Conservation (phyloP, 1,140 invertebrate species). For the Anagrus nilaparvatae region DNA sequence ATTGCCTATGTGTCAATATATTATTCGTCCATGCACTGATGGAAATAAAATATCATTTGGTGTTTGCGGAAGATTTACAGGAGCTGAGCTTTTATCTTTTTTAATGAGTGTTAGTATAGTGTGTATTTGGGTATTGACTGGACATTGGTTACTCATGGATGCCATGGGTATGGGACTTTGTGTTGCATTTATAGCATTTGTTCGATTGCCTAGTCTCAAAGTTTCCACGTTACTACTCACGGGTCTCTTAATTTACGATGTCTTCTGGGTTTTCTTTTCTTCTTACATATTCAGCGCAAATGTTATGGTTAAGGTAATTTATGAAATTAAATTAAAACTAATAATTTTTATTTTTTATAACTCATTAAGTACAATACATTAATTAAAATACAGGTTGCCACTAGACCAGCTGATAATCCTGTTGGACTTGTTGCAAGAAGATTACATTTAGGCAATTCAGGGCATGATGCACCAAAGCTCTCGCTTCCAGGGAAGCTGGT, state of each 20-base stretch:
- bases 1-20: conserved; percentile 94
- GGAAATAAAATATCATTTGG: conserved; percentile 85
- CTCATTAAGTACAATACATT: conserved; percentile 1
- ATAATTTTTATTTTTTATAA: conserved; percentile 3
- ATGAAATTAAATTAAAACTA: background rate
- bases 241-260: conserved; percentile 91
- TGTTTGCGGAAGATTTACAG: conserved; percentile 80
- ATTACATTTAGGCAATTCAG: conserved; percentile 71
- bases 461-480: conserved; percentile 83
- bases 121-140: conserved; percentile 92
- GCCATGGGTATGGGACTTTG: conserved; percentile 96
- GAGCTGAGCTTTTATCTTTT: conserved; percentile 88
- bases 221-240: conserved; percentile 91
- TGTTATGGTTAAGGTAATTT: conserved; percentile 89
- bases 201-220: conserved; percentile 89
- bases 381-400: conserved; percentile 54
- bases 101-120: conserved; percentile 87
- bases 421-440: conserved; percentile 87
- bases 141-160: conserved; percentile 97
- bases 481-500: conserved; percentile 94
- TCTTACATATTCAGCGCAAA: conserved; percentile 98
- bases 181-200: conserved; percentile 94
- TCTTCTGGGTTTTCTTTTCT: conserved; percentile 98
- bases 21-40: conserved; percentile 79
- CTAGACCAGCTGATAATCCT: conserved; percentile 89